These are phyloP conservation scores for Stylophora pistillata DNA, from an alignment of 64 coral and sea anemone genomes.

Conservation along the genomic window DNA sequence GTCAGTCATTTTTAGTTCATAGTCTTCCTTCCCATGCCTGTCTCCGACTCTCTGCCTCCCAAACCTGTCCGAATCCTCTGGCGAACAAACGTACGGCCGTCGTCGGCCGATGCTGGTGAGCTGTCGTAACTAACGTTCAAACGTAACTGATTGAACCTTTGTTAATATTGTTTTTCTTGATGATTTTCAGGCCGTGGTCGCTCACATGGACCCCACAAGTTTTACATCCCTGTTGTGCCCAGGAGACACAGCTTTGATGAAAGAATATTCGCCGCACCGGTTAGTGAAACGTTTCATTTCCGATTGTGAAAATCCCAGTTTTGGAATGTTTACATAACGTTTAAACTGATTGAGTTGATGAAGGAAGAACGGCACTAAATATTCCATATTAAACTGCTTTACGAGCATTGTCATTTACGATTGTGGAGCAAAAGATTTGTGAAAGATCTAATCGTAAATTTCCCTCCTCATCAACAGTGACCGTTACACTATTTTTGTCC, in stretches of 20 bases:
- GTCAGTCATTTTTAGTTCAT: neutral
- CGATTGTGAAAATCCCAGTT: neutral
- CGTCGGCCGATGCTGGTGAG: neutral
- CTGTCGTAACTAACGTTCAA: neutral
- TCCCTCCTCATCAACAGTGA: too few relatives aligned
- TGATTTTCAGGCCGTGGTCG: conserved; percentile 69
- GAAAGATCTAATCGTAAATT: neutral
- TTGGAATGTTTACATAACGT: neutral
- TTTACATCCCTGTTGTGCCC: conserved; percentile 96
- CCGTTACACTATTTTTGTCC: too few relatives aligned
- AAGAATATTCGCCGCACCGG: conserved; percentile 81
- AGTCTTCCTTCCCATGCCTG: conserved; percentile 5
- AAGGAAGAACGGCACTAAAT: neutral
- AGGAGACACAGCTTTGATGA: conserved; percentile 92
- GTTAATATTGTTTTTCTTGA: neutral
- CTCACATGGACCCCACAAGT: conserved; percentile 91
- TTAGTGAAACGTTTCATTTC: conserved; percentile 29
- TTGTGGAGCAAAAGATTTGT: neutral
- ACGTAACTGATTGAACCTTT: neutral
- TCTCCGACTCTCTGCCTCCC: neutral
- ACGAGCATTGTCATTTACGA: neutral
- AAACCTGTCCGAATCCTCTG: conserved; percentile 6
- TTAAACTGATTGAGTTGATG: neutral
- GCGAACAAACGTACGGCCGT: conserved; percentile 16
- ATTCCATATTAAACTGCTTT: neutral